Conservation (phyloP, 2,888 invertebrate genomes). For the Diachrysia chrysitis region DNA sequence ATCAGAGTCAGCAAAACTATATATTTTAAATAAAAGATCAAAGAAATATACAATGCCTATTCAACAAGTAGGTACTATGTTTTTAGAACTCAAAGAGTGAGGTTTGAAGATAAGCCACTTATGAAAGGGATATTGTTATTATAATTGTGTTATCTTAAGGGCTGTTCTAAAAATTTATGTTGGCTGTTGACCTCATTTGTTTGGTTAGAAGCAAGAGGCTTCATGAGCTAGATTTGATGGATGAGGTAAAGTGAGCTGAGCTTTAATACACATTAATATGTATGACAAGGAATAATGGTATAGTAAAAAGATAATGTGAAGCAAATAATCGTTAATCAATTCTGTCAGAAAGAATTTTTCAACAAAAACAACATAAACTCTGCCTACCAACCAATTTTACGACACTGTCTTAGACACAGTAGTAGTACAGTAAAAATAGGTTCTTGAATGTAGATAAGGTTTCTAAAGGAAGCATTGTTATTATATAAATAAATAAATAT, state of each 20-base stretch:
- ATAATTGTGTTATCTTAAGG: background rate
- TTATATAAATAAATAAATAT: too few relatives aligned
- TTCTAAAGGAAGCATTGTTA: too few relatives aligned
- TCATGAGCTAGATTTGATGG: conserved; percentile 1
- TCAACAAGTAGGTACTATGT: too few relatives aligned
- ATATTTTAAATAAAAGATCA: too few relatives aligned
- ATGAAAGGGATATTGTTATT: background rate
- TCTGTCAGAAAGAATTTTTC: background rate
- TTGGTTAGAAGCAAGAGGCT: background rate
- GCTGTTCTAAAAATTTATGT: background rate
- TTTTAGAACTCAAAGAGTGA: background rate
- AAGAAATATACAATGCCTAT: too few relatives aligned
- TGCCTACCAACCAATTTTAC: too few relatives aligned
- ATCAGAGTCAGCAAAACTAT: too few relatives aligned
- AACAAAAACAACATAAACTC: too few relatives aligned
- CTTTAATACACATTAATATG: conserved; percentile 1
- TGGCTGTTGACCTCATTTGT: conserved; percentile 2
- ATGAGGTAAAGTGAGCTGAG: background rate
- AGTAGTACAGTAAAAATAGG: too few relatives aligned
- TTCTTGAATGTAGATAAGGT: too few relatives aligned
- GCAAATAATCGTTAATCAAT: conserved; percentile 4
- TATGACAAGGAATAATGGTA: background rate
- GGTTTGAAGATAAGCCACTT: background rate
- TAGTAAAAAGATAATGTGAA: background rate
- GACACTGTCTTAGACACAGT: too few relatives aligned